Base-by-base conservation (phyloP, 1,140 invertebrate species). In the Andricus grossulariae region DNA sequence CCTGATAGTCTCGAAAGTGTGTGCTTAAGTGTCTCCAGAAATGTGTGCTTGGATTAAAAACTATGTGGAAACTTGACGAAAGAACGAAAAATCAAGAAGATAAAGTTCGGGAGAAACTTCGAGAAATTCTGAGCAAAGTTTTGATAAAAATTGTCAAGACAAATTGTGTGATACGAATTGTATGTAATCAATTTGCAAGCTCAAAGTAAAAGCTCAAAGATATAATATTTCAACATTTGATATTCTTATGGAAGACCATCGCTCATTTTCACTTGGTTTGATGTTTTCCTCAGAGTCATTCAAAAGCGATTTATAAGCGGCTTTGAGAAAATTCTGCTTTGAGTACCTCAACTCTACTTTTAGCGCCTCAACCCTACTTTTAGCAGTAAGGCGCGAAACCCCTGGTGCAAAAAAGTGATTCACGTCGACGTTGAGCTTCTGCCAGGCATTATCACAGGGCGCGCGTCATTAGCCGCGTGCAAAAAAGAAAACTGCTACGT, bases 381-480 rank as follows among this genome's bases (percentile, higher is more conserved):
- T 73, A 8, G 50, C 72, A 10, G 45, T 32, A 51, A 21, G 21
- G 55, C 49, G n/a, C n/a, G 54, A 60, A 25, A 25, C 54, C 50
- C 49, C 50, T 19, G 45, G 54, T 25, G 52, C 70, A 77, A 60
- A 77, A 76, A 80, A 77, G 71, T 72, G 73, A 52, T 50, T 60
- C 50, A 52, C 71, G 18, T 72, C 78, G 74, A 66, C 60, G 60
- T 66, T 66, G 60, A 66, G 60, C 60, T 66, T 66, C 60, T 66
- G 60, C 60, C 60, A 66, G 60, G 77, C 79, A 80, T 80, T 78
- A 77, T 80, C 79, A 75, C 72, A 83, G 81, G 80, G 77, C 73
- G 78, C 77, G 77, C 79, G 77, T 78, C 80, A 84, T 85, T 84
- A 84, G 74, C 73, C 79, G 60, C 73, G 74, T 54, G 76, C 72